Conservation (phyloP, 35 echinoderm and acorn worm genomes). For the Amphiura filiformis region DNA sequence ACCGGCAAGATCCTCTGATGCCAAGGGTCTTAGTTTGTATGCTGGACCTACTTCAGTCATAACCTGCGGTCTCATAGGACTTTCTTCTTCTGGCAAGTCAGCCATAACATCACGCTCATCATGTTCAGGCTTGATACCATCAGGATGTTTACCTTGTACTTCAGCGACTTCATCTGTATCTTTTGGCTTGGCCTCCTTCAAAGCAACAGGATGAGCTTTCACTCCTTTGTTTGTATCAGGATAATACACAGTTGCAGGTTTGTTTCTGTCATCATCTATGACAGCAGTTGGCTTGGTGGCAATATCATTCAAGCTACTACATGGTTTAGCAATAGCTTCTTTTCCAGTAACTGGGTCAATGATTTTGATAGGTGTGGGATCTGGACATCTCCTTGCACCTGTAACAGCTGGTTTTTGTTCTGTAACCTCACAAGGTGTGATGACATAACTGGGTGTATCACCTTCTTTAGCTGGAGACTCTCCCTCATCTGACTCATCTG, state of each 20-base stretch:
- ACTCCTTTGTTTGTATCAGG: not conserved
- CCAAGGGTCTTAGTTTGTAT: slow-evolving; percentile 18
- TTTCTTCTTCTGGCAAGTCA: not conserved
- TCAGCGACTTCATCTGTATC: not conserved
- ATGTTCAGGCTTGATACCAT: not conserved
- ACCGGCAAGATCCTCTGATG: not conserved
- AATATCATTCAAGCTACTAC: not conserved
- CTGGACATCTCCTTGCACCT: not conserved
- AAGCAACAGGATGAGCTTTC: not conserved
- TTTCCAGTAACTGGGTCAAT: not conserved
- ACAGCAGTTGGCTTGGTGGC: not conserved
- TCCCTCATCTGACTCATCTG: not conserved
- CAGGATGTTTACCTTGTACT: not conserved
- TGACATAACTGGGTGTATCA: not conserved
- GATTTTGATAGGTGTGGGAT: not conserved
- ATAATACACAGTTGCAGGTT: slow-evolving; percentile 2
- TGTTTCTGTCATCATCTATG: not conserved
- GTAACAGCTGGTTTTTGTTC: not conserved
- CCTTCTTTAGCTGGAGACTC: not conserved
- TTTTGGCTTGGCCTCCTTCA: too few species aligned
- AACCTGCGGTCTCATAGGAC: slow-evolving; percentile 12
- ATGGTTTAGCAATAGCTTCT: not conserved
- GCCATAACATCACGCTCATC: not conserved
- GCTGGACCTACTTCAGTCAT: slow-evolving; percentile 26
- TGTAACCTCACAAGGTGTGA: not conserved